Evolutionary conservation across 2,888 invertebrate genomes (phyloP).

Genomic region (Mimumesa dahlbomi): DNA sequence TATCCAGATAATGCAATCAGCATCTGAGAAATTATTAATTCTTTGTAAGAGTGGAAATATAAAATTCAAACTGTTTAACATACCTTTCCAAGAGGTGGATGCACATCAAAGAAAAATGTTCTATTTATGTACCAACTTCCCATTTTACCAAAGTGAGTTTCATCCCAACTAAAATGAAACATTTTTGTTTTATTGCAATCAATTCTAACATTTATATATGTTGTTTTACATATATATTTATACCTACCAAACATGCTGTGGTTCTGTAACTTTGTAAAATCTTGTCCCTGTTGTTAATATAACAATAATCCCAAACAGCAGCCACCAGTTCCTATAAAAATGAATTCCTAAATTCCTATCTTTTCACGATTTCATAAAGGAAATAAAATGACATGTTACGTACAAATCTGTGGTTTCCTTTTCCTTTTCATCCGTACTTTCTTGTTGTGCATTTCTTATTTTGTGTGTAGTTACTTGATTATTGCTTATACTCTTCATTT

Average conservation of each 20-base stretch:
- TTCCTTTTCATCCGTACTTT: slow-evolving; percentile 1
- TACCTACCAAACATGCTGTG: slow-evolving; percentile 98
- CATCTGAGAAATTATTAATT: slow-evolving; percentile 86
- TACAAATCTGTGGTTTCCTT: slow-evolving; percentile 35
- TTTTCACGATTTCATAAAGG: not conserved
- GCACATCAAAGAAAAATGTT: slow-evolving; percentile 99
- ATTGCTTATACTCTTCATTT: slow-evolving; percentile 26
- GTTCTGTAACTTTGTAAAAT: slow-evolving; percentile 94
- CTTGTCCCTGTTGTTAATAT: slow-evolving; percentile 88
- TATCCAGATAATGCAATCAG: slow-evolving; percentile 95
- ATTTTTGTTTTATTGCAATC: slow-evolving; percentile 12
- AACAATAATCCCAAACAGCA: slow-evolving; percentile 85
- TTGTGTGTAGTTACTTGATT: slow-evolving; percentile 13
- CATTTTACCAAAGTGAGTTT: slow-evolving; percentile 99
- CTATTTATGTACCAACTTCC: slow-evolving; percentile 98
- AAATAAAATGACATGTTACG: slow-evolving; percentile 17
- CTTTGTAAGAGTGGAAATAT: not conserved
- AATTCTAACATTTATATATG: too few species aligned
- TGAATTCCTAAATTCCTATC: too few species aligned
- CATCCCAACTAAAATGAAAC: slow-evolving; percentile 97
- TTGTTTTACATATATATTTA: too few species aligned
- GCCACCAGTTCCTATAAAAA: slow-evolving; percentile 83
- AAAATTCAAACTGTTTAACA: slow-evolving; percentile 7
- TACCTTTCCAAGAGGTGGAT: slow-evolving; percentile 98
- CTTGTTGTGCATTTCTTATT: slow-evolving; percentile 12